Conservation (phyloP, 2,888 invertebrate species). For the Phania funesta region DNA sequence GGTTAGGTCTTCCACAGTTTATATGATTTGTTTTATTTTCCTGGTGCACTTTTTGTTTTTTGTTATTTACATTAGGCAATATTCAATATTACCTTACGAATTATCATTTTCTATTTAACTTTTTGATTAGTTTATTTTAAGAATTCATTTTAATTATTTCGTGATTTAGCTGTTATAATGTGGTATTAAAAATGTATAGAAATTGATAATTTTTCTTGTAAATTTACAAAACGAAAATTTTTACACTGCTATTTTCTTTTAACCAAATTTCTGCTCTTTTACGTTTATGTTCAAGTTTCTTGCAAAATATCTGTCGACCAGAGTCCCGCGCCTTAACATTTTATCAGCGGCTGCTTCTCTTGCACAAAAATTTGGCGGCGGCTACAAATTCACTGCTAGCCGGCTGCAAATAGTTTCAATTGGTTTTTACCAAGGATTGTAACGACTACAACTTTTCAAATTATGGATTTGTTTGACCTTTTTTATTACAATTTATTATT, state of each 20-base stretch:
- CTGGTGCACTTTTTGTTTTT: constrained; percentile 51
- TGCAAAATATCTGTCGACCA: constrained; percentile 40
- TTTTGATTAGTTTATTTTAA: constrained; percentile 30
- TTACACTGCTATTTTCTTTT: constrained; percentile 49
- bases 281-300: constrained; percentile 47
- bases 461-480: too few species aligned
- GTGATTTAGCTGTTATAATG: constrained; percentile 1
- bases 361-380: too few species aligned
- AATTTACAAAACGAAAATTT: constrained; percentile 59
- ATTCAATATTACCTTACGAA: constrained; percentile 14
- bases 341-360: too few species aligned
- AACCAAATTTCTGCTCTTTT: constrained; percentile 39
- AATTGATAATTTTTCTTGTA: constrained; percentile 28
- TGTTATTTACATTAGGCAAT: constrained; percentile 59
- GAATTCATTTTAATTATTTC: constrained; percentile 31
- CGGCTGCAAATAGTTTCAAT: too few species aligned
- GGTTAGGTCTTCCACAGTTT: constrained; percentile 40
- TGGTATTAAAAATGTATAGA: constrained; percentile 17
- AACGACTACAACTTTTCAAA: too few species aligned
- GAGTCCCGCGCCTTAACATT: too few species aligned
- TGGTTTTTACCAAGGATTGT: too few species aligned
- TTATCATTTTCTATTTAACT: constrained; percentile 45
- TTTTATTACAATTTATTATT: too few species aligned
- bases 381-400: too few species aligned
- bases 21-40: constrained; percentile 27